phyloP scores from a whole-genome alignment of 2,888 invertebrate species.

The Himalopsyche tibetana region DNA sequence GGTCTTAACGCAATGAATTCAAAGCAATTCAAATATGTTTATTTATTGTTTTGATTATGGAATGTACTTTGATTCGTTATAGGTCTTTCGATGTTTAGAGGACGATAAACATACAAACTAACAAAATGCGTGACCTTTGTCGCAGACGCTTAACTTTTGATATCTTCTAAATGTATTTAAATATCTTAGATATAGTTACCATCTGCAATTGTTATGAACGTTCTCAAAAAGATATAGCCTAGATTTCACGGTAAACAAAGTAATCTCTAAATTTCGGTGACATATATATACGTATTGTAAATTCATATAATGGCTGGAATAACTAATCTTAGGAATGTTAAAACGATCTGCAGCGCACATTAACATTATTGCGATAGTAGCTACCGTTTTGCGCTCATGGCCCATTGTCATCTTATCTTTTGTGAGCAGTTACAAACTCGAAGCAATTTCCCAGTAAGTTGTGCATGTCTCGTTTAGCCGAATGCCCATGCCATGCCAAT shows the following conservation, averaged over 20 bases:
- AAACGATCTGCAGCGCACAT: conserved; percentile 34
- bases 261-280: background rate
- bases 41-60: no score
- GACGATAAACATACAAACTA: no score
- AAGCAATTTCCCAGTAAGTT: conserved; percentile 42
- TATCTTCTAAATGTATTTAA: background rate
- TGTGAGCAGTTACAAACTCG: conserved; percentile 38
- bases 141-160: background rate
- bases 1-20: no score
- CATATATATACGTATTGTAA: conserved; percentile 27
- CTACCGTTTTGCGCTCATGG: conserved; percentile 38
- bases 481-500: conserved; percentile 43
- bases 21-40: no score
- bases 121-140: no score
- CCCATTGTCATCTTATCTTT: conserved; percentile 40
- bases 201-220: background rate
- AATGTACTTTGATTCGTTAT: no score
- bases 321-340: conserved; percentile 35
- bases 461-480: conserved; percentile 42
- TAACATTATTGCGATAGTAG: conserved; percentile 38
- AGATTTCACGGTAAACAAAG: conserved; percentile 15
- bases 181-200: background rate
- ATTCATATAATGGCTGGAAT: conserved; percentile 29
- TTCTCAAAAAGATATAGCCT: background rate
- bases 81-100: no score